These are phyloP conservation scores for Ginglymostoma cirratum DNA, from an alignment of 2,113 vertebrate species.

Conservation along the genomic window DNA sequence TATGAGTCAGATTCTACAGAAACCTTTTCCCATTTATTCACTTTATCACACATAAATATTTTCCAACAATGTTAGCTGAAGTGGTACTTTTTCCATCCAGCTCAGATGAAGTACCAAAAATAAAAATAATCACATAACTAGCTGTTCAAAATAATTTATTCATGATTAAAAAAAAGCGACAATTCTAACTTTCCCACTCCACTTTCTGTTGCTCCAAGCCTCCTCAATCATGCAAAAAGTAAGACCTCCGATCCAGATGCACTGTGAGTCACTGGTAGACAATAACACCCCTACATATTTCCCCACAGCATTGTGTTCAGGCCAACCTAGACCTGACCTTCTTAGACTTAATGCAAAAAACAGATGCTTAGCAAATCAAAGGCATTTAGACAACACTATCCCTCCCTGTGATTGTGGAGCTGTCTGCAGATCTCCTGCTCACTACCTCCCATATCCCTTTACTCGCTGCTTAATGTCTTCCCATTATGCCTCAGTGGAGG, in stretches of 20 bases:
- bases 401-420: not conserved
- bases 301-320: not conserved
- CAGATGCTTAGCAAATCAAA: conserved; percentile 9
- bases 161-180: not conserved
- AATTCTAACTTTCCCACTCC: not conserved
- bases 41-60: not conserved
- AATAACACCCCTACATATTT: not conserved
- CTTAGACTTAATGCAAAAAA: not conserved
- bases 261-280: not conserved
- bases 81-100: not conserved
- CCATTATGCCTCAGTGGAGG: not conserved
- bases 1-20: not conserved
- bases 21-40: not conserved
- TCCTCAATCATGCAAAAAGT: not conserved
- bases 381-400: not conserved
- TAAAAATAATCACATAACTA: not conserved
- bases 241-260: not conserved
- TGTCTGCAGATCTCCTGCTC: not conserved
- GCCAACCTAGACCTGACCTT: not conserved
- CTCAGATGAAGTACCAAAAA: not conserved
- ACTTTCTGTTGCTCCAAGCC: not conserved
- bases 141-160: not conserved
- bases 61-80: not conserved
- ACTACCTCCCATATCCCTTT: not conserved
- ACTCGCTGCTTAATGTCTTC: not conserved